A percentile compares a stretch with the other conserved stretches of the same genome.
These are phyloP conservation scores for Oxyteleia sp. DNA, from an alignment of 2,888 invertebrate genomes.

Conservation along the genomic window DNA sequence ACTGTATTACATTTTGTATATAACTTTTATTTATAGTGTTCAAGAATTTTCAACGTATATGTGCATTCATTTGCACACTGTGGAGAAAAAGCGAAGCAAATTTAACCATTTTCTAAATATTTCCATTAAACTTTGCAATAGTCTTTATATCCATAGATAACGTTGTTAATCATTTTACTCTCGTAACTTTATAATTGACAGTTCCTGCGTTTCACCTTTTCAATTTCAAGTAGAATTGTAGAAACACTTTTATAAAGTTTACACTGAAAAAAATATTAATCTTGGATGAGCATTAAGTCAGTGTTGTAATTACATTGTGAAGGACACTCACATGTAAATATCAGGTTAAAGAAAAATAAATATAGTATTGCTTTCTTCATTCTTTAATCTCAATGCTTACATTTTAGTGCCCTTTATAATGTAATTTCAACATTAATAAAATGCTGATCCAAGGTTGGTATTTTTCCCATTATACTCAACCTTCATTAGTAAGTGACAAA, in stretches of 20 bases:
- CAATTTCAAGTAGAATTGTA: not conserved
- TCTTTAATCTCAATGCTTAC: too few relatives aligned
- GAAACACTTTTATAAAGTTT: too few relatives aligned
- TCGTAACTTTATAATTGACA: conserved; percentile 41
- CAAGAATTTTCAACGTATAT: conserved; percentile 26
- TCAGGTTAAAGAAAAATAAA: too few relatives aligned
- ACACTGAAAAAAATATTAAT: conserved; percentile 11
- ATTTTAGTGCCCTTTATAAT: too few relatives aligned
- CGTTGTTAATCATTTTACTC: conserved; percentile 16
- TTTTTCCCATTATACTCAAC: too few relatives aligned
- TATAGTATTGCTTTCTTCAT: too few relatives aligned
- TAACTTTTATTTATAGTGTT: conserved; percentile 17
- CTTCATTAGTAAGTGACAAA: too few relatives aligned
- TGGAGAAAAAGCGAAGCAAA: conserved; percentile 30
- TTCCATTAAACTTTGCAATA: conserved; percentile 19
- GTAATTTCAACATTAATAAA: too few relatives aligned
- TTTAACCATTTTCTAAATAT: conserved; percentile 34
- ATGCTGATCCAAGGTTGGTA: too few relatives aligned
- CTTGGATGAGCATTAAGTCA: too few relatives aligned
- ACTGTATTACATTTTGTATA: conserved; percentile 14
- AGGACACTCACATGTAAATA: too few relatives aligned
- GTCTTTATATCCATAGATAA: conserved; percentile 30
- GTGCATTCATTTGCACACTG: conserved; percentile 6
- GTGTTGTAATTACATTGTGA: too few relatives aligned
- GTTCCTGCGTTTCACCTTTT: conserved; percentile 9